phyloP scores from a whole-genome alignment of 2,888 invertebrate genomes.

The Eueremaeus valkanovi region DNA sequence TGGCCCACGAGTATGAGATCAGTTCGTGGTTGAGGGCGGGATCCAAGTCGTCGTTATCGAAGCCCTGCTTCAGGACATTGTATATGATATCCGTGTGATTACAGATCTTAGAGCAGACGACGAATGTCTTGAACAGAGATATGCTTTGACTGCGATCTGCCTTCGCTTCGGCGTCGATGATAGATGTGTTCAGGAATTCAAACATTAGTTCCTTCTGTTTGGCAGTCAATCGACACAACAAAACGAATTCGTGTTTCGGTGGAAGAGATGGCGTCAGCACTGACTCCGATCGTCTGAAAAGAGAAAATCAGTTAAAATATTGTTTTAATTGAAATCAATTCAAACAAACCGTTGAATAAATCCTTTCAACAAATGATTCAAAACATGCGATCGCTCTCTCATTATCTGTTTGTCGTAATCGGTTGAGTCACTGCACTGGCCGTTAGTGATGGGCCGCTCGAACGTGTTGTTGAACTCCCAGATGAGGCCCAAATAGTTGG shows the following conservation, averaged over 20 bases:
- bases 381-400: constrained; percentile 88
- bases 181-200: constrained; percentile 56
- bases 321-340: not conserved
- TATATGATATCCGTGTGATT: constrained; percentile 90
- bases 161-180: constrained; percentile 64
- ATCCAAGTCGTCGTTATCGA: constrained; percentile 49
- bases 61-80: constrained; percentile 74
- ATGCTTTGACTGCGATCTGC: too few species aligned
- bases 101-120: constrained; percentile 96
- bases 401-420: constrained; percentile 80
- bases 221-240: not conserved
- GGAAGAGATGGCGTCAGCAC: constrained; percentile 89
- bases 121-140: constrained; percentile 95
- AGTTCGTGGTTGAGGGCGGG: constrained; percentile 47
- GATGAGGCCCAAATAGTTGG: constrained; percentile 83
- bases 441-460: constrained; percentile 92
- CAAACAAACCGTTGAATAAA: constrained; percentile 60
- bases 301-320: not conserved
- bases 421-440: constrained; percentile 91
- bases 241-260: constrained; percentile 78
- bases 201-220: not conserved
- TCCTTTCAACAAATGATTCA: constrained; percentile 88
- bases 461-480: constrained; percentile 92
- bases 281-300: constrained; percentile 74
- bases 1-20: constrained; percentile 38